These are phyloP conservation scores for Cyprinus carpio DNA, from an alignment of 2,113 vertebrate genomes.

Conservation along the genomic window DNA sequence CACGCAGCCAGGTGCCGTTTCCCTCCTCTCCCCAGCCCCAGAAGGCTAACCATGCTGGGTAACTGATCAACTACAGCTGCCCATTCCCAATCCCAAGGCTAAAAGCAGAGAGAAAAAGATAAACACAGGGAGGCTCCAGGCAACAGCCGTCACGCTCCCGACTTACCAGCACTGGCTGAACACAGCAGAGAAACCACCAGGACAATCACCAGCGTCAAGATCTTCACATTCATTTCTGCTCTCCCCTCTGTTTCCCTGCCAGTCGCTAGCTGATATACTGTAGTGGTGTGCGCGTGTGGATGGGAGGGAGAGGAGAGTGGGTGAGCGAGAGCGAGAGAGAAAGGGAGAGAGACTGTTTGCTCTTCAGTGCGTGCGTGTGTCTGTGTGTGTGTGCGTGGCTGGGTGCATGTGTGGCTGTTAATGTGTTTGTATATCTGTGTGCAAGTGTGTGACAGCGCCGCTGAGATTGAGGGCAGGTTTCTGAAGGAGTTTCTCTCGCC, in stretches of 20 bases:
- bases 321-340: slow-evolving; percentile 56
- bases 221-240: slow-evolving; percentile 89
- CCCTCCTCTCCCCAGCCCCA: slow-evolving; percentile 70
- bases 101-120: slow-evolving; percentile 64
- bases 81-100: slow-evolving; percentile 64
- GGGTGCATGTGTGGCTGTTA: slow-evolving; percentile 27
- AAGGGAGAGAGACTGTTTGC: slow-evolving; percentile 54
- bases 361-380: slow-evolving; percentile 45
- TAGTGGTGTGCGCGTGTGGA: slow-evolving; percentile 73
- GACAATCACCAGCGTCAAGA: slow-evolving; percentile 87
- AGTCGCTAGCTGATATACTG: slow-evolving; percentile 82
- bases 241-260: slow-evolving; percentile 78
- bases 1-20: slow-evolving; percentile 77
- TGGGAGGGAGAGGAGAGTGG: slow-evolving; percentile 51
- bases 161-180: slow-evolving; percentile 90
- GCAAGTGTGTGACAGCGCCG: slow-evolving; percentile 69
- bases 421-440: slow-evolving; percentile 72
- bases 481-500: slow-evolving; percentile 71
- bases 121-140: slow-evolving; percentile 64
- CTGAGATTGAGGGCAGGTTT: slow-evolving; percentile 75
- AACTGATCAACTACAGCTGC: slow-evolving; percentile 79
- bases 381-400: slow-evolving; percentile 6
- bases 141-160: slow-evolving; percentile 67
- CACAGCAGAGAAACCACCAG: slow-evolving; percentile 88
- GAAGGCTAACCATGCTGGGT: slow-evolving; percentile 75